Conservation (phyloP, 1,140 invertebrate genomes). For the Mesaphorura yosii region DNA sequence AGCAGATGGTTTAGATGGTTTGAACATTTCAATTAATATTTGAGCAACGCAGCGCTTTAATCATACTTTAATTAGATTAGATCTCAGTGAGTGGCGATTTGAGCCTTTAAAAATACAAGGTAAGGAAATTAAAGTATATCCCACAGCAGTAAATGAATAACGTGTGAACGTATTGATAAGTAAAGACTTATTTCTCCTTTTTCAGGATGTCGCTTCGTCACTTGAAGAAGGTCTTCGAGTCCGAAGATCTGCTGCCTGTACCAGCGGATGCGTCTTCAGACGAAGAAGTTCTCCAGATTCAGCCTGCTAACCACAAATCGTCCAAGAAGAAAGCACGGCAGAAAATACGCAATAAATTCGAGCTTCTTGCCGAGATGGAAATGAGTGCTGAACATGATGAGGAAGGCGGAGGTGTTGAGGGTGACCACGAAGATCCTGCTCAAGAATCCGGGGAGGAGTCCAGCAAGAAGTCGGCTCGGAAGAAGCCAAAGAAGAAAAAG, state of each 20-base stretch:
- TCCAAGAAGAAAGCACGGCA: constrained; percentile 44
- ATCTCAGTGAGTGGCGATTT: too few relatives aligned
- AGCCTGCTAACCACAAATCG: constrained; percentile 37
- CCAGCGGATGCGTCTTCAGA: constrained; percentile 40
- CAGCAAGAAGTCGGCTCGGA: constrained; percentile 48
- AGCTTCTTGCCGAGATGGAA: not conserved
- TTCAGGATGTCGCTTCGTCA: constrained; percentile 49
- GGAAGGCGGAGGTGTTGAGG: not conserved
- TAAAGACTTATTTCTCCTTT: not conserved
- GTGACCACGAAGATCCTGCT: not conserved
- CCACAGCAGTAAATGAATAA: not conserved
- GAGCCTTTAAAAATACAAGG: too few relatives aligned
- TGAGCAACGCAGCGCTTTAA: too few relatives aligned
- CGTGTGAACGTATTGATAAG: not conserved
- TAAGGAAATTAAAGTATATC: too few relatives aligned
- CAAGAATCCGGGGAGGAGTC: constrained; percentile 26
- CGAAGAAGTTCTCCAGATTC: too few relatives aligned
- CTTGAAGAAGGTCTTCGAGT: constrained; percentile 49
- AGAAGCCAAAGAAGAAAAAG: constrained; percentile 58
- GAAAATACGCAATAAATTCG: constrained; percentile 47
- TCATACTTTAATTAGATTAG: too few relatives aligned
- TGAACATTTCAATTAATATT: too few relatives aligned
- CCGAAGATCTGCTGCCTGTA: constrained; percentile 37
- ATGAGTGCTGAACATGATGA: not conserved
- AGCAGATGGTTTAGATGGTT: too few relatives aligned